phyloP scores from a whole-genome alignment of 1,140 invertebrate genomes.

The Drosophila truncata region DNA sequence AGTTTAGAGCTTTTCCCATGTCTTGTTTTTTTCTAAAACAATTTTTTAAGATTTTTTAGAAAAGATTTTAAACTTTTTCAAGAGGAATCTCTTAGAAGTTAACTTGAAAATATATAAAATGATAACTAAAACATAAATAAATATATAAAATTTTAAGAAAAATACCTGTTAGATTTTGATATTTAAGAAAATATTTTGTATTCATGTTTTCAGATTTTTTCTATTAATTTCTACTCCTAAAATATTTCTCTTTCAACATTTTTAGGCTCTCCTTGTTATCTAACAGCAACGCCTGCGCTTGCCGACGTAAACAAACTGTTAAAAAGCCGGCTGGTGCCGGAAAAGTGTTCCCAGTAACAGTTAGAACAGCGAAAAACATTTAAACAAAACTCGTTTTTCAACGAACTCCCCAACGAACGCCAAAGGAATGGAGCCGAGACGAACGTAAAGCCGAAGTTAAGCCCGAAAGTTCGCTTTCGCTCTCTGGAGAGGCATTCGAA shows the following conservation, averaged over 20 bases:
- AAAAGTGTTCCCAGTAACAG: constrained; percentile 43
- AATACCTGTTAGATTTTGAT: background rate
- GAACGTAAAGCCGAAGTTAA: background rate
- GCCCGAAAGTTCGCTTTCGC: constrained; percentile 21
- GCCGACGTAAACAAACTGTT: constrained; percentile 76
- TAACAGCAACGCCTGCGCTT: constrained; percentile 59
- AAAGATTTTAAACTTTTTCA: background rate
- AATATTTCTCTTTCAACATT: background rate
- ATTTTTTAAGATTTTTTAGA: background rate
- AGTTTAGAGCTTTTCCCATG: background rate
- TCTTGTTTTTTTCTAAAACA: background rate
- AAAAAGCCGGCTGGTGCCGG: constrained; percentile 53
- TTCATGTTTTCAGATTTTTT: background rate
- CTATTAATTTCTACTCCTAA: background rate
- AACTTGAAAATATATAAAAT: no score
- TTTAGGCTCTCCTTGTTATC: no score
- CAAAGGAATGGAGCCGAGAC: constrained; percentile 6
- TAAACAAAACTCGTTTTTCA: constrained; percentile 54
- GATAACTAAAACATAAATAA: no score
- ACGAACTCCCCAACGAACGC: background rate
- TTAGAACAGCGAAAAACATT: constrained; percentile 17
- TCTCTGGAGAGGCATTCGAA: background rate
- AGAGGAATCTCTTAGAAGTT: no score
- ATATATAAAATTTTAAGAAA: background rate
- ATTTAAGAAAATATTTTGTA: background rate